phyloP scores from a whole-genome alignment of 2,797 vertebrate species.

The Spea hammondii region DNA sequence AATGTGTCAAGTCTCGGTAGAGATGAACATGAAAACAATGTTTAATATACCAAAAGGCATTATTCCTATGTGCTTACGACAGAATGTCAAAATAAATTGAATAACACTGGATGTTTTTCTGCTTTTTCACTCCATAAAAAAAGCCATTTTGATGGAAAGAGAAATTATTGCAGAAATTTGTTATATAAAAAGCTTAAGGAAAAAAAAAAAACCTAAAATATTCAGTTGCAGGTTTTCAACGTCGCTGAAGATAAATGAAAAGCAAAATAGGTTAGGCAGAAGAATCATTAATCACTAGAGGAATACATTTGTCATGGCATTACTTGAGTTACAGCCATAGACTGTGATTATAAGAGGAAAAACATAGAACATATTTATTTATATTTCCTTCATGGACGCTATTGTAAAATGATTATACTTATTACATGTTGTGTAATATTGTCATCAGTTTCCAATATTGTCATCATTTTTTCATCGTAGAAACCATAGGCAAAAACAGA shows the following conservation, averaged over 20 bases:
- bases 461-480: too few species aligned
- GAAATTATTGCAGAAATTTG: not conserved
- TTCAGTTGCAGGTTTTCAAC: constrained; percentile 34
- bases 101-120: not conserved
- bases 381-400: not conserved
- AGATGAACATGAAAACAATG: not conserved
- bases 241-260: constrained; percentile 50
- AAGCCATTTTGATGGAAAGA: not conserved
- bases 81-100: constrained; percentile 1
- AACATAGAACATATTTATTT: constrained; percentile 15
- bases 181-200: constrained; percentile 21
- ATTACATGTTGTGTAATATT: too few species aligned
- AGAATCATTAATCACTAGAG: constrained; percentile 39
- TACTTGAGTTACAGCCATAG: constrained; percentile 28
- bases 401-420: too few species aligned
- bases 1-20: constrained; percentile 11
- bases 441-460: too few species aligned
- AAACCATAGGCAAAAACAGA: too few species aligned
- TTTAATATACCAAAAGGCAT: constrained; percentile 4
- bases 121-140: not conserved
- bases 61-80: not conserved
- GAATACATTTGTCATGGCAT: constrained; percentile 41
- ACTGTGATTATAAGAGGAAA: constrained; percentile 23
- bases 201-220: constrained; percentile 31
- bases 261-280: constrained; percentile 49